Evolutionary conservation across 37 sponge, comb jelly and placozoan species (phyloP).

Genomic region (Aphrocallistes beatrix): DNA sequence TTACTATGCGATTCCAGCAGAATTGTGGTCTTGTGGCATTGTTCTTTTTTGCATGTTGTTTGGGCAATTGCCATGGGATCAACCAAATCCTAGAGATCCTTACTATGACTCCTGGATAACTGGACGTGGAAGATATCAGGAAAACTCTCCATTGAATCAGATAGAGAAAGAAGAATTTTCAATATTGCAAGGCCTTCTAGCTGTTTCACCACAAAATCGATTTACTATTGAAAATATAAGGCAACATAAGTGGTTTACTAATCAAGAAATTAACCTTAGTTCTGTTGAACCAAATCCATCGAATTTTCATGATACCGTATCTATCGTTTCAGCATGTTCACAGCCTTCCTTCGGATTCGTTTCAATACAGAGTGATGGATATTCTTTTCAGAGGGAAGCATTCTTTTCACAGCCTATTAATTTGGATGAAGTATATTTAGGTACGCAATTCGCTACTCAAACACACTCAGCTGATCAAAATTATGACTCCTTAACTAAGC

Average conservation of each 20-base stretch:
- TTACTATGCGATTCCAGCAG: slow-evolving; percentile 84
- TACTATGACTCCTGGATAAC: slow-evolving; percentile 67
- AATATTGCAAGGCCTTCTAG: background rate
- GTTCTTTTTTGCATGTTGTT: slow-evolving; percentile 73
- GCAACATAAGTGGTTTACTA: background rate
- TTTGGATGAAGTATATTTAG: background rate
- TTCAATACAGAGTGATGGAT: background rate
- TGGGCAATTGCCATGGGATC: slow-evolving; percentile 97
- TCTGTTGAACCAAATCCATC: background rate
- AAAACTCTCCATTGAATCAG: slow-evolving; percentile 28
- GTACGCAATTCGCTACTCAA: background rate
- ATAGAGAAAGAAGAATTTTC: background rate
- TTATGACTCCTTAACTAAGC: background rate
- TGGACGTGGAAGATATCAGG: too few species aligned
- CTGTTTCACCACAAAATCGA: background rate
- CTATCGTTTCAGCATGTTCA: background rate
- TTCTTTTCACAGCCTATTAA: background rate
- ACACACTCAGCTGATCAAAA: background rate
- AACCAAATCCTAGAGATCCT: slow-evolving; percentile 52
- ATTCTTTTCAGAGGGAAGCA: background rate
- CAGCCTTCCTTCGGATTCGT: background rate
- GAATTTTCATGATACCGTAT: background rate
- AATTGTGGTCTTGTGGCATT: slow-evolving; percentile 96
- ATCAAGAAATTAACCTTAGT: too few species aligned
- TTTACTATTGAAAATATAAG: background rate